Percentiles rank a stretch among this genome's conserved stretches.
Conservation (phyloP, 2,888 invertebrate species). For the Eristalis tenax region DNA sequence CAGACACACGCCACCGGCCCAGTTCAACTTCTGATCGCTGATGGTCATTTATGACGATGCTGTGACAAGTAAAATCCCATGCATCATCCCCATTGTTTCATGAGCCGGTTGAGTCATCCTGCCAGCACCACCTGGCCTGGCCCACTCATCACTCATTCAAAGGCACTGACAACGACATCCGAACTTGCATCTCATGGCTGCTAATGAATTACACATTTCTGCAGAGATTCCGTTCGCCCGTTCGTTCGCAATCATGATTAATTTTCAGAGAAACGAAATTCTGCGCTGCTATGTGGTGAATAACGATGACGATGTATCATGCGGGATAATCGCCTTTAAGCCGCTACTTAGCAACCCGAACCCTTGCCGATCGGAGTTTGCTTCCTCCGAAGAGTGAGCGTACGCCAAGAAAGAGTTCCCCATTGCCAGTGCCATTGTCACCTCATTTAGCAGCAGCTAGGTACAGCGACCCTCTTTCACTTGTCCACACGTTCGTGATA, state of each 20-base stretch:
- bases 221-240: background rate
- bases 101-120: background rate
- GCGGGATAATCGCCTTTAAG: background rate
- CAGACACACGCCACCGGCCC: too few relatives aligned
- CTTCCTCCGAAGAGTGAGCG: background rate
- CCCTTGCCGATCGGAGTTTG: background rate
- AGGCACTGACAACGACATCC: background rate
- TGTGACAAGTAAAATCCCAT: background rate
- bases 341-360: background rate
- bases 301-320: background rate
- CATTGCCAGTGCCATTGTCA: background rate
- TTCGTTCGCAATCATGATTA: background rate
- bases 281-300: background rate
- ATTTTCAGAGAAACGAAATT: background rate
- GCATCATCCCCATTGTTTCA: background rate
- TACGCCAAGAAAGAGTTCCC: background rate
- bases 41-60: background rate
- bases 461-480: background rate
- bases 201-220: background rate
- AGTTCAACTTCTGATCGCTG: background rate
- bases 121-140: background rate
- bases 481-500: background rate
- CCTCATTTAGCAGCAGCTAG: background rate
- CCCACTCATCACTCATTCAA: background rate
- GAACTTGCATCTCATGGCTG: background rate